Evolutionary conservation across 2,888 invertebrate genomes (phyloP), one percentile per base, ranked within the genome.

Genomic region (Micropterix aruncella): DNA sequence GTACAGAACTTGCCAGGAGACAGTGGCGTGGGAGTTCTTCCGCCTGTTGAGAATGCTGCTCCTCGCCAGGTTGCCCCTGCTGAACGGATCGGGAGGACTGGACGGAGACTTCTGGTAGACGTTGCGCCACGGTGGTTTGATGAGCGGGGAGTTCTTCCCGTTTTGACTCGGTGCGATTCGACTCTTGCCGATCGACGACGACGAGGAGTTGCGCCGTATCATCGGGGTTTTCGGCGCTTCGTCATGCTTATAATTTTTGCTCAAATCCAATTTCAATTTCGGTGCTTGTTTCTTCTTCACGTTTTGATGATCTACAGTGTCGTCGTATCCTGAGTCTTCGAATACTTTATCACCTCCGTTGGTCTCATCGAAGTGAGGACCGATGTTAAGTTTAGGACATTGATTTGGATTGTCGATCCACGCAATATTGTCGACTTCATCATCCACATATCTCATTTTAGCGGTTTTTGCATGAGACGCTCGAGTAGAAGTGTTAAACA

Each of bases 391-490:
- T 27, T 27, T 27, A 7, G 27, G 27, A 27, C 27, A 27, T 12
- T 27, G 27, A 27, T 27, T 27, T 5, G 7, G 12, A 27, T 70
- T 70, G 46, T 70, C 70, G 38, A 63, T 61, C 3, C 60, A 47
- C n/a, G n/a, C n/a, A 3, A 60, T 53, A 2, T 60, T 57, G 47
- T 63, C 58, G 2, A 59, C 57, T 37, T 61, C 65, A 46, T 74
- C 74, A 46, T 75, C 75, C 40, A 72, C 60, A 48, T 75, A 74
- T 48, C 75, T 58, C 75, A 75, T 74, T 37, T 74, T 72, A 15
- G 73, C 73, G 1, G 75, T 75, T 57, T 77, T 78, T 57, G 77
- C 75, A 37, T 70, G 57, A 2, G 75, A 76, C 1, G 77, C 73
- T 58, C 70, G 76, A 1, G 78, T 79, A 19, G 70, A 70, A 48